phyloP scores from a whole-genome alignment of 2,888 invertebrate species.

The Capitulum mitella region DNA sequence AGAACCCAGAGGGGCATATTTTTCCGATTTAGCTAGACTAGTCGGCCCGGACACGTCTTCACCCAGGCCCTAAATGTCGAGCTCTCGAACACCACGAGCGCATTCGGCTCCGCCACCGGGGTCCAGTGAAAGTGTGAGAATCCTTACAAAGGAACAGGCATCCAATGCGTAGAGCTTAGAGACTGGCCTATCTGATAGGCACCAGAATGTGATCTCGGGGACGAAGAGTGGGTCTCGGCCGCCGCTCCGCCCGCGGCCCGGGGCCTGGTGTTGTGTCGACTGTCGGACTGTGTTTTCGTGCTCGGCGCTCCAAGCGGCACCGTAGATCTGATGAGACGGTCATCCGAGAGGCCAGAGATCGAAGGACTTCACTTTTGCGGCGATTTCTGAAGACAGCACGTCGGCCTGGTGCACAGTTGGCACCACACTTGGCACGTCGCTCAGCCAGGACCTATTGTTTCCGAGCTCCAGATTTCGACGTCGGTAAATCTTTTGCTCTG shows the following conservation, averaged over 20 bases:
- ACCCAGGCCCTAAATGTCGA: not conserved
- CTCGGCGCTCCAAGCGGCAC: no score
- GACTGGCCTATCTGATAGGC: not conserved
- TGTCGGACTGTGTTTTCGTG: no score
- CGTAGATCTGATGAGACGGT: no score
- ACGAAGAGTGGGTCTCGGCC: not conserved
- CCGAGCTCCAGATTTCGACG: no score
- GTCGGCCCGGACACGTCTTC: not conserved
- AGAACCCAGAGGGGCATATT: slow-evolving; percentile 13
- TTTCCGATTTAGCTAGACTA: not conserved
- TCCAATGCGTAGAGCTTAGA: slow-evolving; percentile 1
- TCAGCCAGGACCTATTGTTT: no score
- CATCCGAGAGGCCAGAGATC: no score
- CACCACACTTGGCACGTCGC: no score
- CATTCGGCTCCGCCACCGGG: not conserved
- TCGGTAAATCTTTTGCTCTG: no score
- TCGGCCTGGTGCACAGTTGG: no score
- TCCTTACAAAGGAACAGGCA: not conserved
- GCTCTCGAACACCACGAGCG: not conserved
- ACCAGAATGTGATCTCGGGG: not conserved
- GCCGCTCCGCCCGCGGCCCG: not conserved
- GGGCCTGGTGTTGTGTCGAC: no score
- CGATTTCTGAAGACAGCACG: no score
- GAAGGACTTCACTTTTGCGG: no score
- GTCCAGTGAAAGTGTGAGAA: not conserved